These are phyloP conservation scores for Anthoptus insignis DNA, from an alignment of 2,888 invertebrate genomes.

Conservation along the genomic window DNA sequence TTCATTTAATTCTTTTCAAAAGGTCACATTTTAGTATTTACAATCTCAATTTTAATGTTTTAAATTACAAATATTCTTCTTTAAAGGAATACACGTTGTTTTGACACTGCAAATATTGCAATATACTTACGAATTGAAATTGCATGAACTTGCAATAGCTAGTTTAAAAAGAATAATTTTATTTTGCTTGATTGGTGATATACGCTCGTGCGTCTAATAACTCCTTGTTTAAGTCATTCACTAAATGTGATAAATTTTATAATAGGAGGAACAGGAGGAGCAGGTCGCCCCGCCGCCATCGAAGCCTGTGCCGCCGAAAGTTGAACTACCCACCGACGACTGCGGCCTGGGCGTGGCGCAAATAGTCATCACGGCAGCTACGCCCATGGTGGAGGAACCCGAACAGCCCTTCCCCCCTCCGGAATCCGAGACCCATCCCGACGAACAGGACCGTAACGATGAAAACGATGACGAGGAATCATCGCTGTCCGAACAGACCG, in stretches of 20 bases:
- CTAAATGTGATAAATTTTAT: constrained; percentile 13
- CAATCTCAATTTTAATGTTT: too few relatives aligned
- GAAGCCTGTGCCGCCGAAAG: constrained; percentile 66
- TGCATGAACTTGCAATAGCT: neutral
- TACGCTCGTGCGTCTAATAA: neutral
- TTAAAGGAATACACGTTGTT: too few relatives aligned
- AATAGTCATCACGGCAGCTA: constrained; percentile 97
- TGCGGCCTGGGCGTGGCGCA: constrained; percentile 94
- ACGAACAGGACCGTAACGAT: constrained; percentile 57
- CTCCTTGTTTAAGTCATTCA: neutral
- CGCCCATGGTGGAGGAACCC: constrained; percentile 96
- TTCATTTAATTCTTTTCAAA: too few relatives aligned
- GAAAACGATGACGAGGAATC: constrained; percentile 79
- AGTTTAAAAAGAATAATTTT: neutral
- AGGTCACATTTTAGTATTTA: too few relatives aligned
- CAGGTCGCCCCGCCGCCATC: constrained; percentile 54
- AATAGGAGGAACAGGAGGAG: constrained; percentile 53
- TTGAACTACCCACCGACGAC: constrained; percentile 80
- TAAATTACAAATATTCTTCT: too few relatives aligned
- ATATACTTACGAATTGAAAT: neutral
- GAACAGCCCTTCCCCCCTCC: constrained; percentile 92
- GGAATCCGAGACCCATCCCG: constrained; percentile 45
- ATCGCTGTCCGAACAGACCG: constrained; percentile 81
- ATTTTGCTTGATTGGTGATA: neutral
- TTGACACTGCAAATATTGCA: neutral